Conservation (phyloP, 2,888 invertebrate species). For the Ferdinandea cuprea region DNA sequence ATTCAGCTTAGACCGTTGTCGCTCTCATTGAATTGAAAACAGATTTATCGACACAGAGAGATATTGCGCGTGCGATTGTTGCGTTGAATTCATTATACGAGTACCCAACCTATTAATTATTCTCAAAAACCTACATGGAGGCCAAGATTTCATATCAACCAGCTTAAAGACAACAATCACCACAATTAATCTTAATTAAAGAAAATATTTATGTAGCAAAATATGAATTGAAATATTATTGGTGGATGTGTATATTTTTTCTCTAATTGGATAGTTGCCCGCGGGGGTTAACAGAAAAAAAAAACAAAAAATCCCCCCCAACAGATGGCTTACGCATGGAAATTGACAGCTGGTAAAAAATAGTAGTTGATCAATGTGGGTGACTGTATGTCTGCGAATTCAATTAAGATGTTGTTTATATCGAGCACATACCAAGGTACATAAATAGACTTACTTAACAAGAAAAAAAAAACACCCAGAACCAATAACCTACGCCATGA, state of each 20-base stretch:
- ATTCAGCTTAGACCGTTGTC: not conserved
- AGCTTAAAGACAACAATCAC: constrained; percentile 37
- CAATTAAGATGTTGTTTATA: not conserved
- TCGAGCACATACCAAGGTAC: not conserved
- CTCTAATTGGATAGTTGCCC: not conserved
- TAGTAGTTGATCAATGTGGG: too few species aligned
- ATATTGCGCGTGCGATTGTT: constrained; percentile 29
- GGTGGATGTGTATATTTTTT: not conserved
- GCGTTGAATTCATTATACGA: constrained; percentile 15
- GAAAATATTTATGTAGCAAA: not conserved
- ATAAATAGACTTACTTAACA: too few species aligned
- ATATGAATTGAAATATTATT: constrained; percentile 40
- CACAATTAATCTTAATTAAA: constrained; percentile 58
- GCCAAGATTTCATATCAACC: not conserved
- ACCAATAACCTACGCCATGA: not conserved
- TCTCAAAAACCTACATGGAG: not conserved
- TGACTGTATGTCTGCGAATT: too few species aligned
- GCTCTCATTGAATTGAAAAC: constrained; percentile 22
- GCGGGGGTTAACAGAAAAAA: not conserved
- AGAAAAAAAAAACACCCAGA: not conserved
- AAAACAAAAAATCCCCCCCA: too few species aligned
- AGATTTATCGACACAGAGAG: constrained; percentile 31
- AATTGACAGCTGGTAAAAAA: not conserved
- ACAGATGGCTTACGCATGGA: not conserved
- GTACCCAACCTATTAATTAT: constrained; percentile 31